Percentiles rank a stretch among this genome's conserved stretches.
phyloP scores from a whole-genome alignment of 92 coral and sea anemone species.

The Siderastrea radians region DNA sequence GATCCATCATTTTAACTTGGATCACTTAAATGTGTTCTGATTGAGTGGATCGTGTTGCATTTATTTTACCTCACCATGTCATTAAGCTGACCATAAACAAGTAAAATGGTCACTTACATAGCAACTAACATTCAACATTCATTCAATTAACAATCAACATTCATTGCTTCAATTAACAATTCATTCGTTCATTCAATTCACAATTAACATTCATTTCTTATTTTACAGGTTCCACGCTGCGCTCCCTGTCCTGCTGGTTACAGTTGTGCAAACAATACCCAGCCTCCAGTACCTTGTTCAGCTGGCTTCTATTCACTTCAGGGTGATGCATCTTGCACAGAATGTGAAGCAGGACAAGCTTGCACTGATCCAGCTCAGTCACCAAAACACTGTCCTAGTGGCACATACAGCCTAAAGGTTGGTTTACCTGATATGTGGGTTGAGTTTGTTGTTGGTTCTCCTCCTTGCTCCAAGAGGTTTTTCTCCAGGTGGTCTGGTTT shows the following conservation, averaged over 20 bases:
- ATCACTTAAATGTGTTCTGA: too few species aligned
- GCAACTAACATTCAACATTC: too few species aligned
- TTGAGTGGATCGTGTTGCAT: too few species aligned
- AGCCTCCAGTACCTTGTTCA: constrained; percentile 91
- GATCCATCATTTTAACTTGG: too few species aligned
- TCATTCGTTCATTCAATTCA: neutral
- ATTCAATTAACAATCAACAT: too few species aligned
- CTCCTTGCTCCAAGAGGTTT: too few species aligned
- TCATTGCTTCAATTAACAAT: too few species aligned
- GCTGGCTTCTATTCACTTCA: constrained; percentile 88
- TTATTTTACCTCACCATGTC: too few species aligned
- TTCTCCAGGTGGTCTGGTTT: too few species aligned
- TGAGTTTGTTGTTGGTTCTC: too few species aligned
- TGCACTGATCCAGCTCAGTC: constrained; percentile 91
- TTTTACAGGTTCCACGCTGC: constrained; percentile 78
- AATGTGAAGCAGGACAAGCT: constrained; percentile 89
- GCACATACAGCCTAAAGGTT: constrained; percentile 88
- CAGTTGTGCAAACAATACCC: constrained; percentile 88
- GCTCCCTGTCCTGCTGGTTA: constrained; percentile 97
- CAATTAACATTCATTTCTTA: neutral
- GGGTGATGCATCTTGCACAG: constrained; percentile 77
- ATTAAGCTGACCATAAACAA: too few species aligned
- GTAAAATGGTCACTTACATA: too few species aligned
- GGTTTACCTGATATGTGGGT: neutral
- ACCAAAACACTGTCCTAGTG: constrained; percentile 82